Conservation (phyloP, 2,888 invertebrate species). For the Xylota sylvarum region DNA sequence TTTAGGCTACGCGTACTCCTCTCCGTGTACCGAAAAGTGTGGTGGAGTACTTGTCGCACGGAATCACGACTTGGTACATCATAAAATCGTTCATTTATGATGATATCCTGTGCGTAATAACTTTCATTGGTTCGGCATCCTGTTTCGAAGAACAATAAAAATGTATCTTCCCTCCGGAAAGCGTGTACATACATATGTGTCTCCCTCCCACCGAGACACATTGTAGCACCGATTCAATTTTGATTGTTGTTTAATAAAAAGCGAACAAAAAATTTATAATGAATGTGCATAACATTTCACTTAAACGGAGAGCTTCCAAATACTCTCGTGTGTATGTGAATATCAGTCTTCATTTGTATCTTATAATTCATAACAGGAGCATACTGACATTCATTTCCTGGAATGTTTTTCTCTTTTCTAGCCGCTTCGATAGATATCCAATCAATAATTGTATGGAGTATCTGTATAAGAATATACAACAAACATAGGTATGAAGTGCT, state of each 20-base stretch:
- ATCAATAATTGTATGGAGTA: conserved; percentile 9
- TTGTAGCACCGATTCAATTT: not conserved
- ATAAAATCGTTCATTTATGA: conserved; percentile 36
- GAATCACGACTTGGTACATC: conserved; percentile 27
- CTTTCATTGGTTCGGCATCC: conserved; percentile 5
- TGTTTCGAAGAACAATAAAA: conserved; percentile 15
- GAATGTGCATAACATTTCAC: conserved; percentile 5
- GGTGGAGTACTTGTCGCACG: conserved; percentile 7
- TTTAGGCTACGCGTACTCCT: not conserved
- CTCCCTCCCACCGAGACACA: not conserved
- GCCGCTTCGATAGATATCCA: not conserved
- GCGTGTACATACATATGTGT: too few relatives aligned
- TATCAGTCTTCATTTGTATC: conserved; percentile 10
- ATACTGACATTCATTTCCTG: not conserved
- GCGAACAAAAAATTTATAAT: not conserved
- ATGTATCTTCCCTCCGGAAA: conserved; percentile 4
- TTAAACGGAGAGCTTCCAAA: not conserved
- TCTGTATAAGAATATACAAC: too few relatives aligned
- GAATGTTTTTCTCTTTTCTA: not conserved
- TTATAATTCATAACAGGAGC: not conserved
- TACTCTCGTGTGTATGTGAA: not conserved
- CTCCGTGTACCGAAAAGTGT: not conserved
- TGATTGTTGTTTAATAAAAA: conserved; percentile 2
- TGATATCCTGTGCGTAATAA: conserved; percentile 51
- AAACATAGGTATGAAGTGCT: not conserved